A percentile compares a stretch with the other conserved stretches of the same genome.
Conservation (phyloP, 1,140 invertebrate genomes). For the Pseudomyrmex cubaensis region DNA sequence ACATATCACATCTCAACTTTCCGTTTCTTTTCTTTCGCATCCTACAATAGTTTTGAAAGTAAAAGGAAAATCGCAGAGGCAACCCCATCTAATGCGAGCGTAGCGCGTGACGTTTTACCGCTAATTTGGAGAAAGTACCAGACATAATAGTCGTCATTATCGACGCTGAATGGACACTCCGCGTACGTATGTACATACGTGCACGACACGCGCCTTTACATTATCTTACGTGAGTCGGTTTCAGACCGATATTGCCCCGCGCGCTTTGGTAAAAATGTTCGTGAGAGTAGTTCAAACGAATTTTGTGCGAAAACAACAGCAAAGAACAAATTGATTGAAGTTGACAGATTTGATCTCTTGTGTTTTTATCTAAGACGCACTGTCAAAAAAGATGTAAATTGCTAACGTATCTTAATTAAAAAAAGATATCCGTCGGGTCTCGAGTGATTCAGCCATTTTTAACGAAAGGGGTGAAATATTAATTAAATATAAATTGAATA, state of each 20-base stretch:
- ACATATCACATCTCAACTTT: slow-evolving; percentile 19
- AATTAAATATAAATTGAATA: too few species aligned
- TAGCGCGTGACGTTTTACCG: slow-evolving; percentile 68
- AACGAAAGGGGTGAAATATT: too few species aligned
- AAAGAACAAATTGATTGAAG: too few species aligned
- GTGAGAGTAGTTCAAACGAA: too few species aligned
- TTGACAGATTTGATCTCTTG: too few species aligned
- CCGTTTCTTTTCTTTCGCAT: slow-evolving; percentile 64
- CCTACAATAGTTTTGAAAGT: slow-evolving; percentile 80
- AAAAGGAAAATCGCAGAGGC: slow-evolving; percentile 74
- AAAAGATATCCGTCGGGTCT: too few species aligned
- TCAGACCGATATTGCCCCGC: neutral
- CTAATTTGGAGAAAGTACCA: slow-evolving; percentile 81
- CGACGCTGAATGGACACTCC: slow-evolving; percentile 65
- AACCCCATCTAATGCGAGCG: slow-evolving; percentile 76
- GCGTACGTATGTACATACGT: slow-evolving; percentile 24
- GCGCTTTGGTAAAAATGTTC: neutral
- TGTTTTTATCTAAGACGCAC: too few species aligned
- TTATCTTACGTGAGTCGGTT: neutral
- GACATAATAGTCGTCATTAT: slow-evolving; percentile 70
- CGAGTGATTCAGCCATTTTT: too few species aligned
- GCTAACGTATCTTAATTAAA: too few species aligned
- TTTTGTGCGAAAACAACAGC: too few species aligned
- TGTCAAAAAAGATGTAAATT: too few species aligned
- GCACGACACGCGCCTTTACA: slow-evolving; percentile 31